Evolutionary conservation across 2,888 invertebrate species (phyloP).

Genomic region (Dicyrtoma fusca): DNA sequence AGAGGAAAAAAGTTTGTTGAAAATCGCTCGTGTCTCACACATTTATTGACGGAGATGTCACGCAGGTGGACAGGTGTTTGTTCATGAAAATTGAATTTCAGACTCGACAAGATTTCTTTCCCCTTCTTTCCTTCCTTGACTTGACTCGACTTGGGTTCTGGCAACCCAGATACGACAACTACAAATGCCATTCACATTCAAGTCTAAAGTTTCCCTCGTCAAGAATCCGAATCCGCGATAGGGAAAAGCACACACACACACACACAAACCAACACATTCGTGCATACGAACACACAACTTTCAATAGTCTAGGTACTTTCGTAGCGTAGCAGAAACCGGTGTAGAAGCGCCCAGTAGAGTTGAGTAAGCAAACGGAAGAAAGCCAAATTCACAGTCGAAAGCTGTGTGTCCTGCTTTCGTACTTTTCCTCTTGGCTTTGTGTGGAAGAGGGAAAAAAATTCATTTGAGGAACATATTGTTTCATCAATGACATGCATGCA

Average conservation of each 20-base stretch:
- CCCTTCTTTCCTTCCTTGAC: background rate
- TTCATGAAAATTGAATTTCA: conserved; percentile 35
- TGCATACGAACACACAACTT: background rate
- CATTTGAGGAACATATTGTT: no score
- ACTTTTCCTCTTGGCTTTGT: no score
- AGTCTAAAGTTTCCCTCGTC: conserved; percentile 13
- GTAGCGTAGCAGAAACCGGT: background rate
- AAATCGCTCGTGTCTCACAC: conserved; percentile 18
- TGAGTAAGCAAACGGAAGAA: background rate
- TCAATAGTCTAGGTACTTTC: background rate
- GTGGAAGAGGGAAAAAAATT: no score
- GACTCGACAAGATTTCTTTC: conserved; percentile 29
- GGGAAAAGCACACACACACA: background rate
- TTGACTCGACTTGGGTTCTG: background rate
- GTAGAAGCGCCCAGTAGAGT: background rate
- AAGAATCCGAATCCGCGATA: background rate
- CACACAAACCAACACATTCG: background rate
- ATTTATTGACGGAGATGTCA: conserved; percentile 31
- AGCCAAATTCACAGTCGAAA: background rate
- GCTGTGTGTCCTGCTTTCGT: no score
- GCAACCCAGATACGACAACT: conserved; percentile 5
- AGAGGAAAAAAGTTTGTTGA: conserved; percentile 22
- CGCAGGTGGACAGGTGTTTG: conserved; percentile 37
- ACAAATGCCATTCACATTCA: conserved; percentile 6
- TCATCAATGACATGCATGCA: no score